phyloP scores from a whole-genome alignment of 2,888 invertebrate genomes.

The Magallana nippona region DNA sequence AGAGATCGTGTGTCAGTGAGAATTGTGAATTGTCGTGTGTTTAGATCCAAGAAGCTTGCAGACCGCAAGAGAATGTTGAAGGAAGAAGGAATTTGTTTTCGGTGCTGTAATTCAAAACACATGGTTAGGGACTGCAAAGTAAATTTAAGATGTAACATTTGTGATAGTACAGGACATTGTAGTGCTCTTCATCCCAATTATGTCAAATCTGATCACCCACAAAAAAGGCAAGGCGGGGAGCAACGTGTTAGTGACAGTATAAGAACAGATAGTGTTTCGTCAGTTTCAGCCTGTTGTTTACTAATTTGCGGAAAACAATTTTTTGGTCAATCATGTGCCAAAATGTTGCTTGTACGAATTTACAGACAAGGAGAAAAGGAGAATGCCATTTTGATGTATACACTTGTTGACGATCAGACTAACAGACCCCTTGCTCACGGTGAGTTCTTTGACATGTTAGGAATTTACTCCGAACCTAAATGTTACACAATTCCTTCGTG shows the following conservation, averaged over 20 bases:
- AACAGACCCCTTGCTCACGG: slow-evolving; percentile 19
- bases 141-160: slow-evolving; percentile 26
- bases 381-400: slow-evolving; percentile 5
- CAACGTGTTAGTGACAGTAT: not conserved
- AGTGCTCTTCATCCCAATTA: no score
- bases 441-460: slow-evolving; percentile 32
- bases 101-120: slow-evolving; percentile 37
- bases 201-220: not conserved
- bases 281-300: slow-evolving; percentile 40
- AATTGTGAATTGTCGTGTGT: slow-evolving; percentile 39
- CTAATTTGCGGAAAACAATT: slow-evolving; percentile 45
- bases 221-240: slow-evolving; percentile 32
- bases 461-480: not conserved
- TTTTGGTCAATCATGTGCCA: slow-evolving; percentile 42
- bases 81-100: slow-evolving; percentile 40
- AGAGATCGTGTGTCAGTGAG: slow-evolving; percentile 8
- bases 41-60: slow-evolving; percentile 31
- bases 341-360: slow-evolving; percentile 39
- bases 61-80: slow-evolving; percentile 41
- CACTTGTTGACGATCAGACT: slow-evolving; percentile 35
- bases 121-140: slow-evolving; percentile 27
- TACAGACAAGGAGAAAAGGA: slow-evolving; percentile 22
- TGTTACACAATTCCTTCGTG: slow-evolving; percentile 52
- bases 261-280: no score
- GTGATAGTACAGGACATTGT: slow-evolving; percentile 37